Evolutionary conservation across 2,113 vertebrate genomes (phyloP).

Genomic region (Thalassoma bifasciatum): DNA sequence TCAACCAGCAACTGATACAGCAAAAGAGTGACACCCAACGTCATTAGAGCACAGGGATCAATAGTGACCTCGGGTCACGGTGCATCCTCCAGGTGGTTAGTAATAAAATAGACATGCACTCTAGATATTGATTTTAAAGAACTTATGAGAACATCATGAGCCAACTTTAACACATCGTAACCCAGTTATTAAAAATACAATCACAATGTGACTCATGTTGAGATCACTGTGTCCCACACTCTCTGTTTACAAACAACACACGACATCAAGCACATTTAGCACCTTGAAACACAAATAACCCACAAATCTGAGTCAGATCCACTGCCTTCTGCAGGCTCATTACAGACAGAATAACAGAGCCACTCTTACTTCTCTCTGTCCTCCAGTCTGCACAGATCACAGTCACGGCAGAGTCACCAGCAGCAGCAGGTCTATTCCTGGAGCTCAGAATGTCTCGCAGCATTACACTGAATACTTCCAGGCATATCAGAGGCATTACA

Average conservation of each 20-base stretch:
- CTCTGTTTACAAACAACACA: slow-evolving; percentile 21
- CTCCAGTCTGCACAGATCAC: slow-evolving; percentile 37
- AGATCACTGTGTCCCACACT: background rate
- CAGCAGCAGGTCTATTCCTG: slow-evolving; percentile 50
- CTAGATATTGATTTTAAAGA: slow-evolving; percentile 1
- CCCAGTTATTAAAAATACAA: background rate
- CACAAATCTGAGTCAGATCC: background rate
- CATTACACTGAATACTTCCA: slow-evolving; percentile 28
- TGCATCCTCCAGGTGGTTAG: slow-evolving; percentile 6
- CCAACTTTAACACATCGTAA: background rate
- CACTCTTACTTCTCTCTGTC: slow-evolving; percentile 42
- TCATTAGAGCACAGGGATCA: slow-evolving; percentile 31
- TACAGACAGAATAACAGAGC: background rate
- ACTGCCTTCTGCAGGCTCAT: background rate
- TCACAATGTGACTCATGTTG: background rate
- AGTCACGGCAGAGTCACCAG: slow-evolving; percentile 19
- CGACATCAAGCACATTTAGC: background rate
- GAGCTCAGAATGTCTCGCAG: slow-evolving; percentile 37
- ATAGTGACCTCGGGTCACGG: slow-evolving; percentile 30
- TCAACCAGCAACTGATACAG: slow-evolving; percentile 52
- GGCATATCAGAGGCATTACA: slow-evolving; percentile 25
- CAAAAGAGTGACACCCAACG: slow-evolving; percentile 19
- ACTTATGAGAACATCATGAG: background rate
- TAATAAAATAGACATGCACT: background rate
- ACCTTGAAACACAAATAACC: background rate